Base-by-base conservation (phyloP, 2,797 vertebrate species). In the Tenualosa thibaudeaui region DNA sequence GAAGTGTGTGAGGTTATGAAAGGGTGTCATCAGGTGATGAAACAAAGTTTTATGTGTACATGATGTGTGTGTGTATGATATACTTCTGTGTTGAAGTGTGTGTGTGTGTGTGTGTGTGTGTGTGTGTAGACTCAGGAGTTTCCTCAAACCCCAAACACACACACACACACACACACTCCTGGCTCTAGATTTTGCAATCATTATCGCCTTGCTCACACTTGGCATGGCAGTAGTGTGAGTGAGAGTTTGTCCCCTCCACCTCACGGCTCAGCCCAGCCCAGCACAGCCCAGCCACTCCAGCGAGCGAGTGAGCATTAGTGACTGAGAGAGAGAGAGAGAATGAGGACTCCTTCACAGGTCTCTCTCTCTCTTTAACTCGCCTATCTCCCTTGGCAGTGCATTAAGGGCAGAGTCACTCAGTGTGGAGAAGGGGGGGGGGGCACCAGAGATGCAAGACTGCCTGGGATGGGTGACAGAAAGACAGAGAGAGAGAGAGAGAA, bases 291-390 rank as follows among this genome's bases (percentile, higher is more conserved):
- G 54, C 54, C 54, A 46, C 13, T 53, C 17, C 54, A 56, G 54
- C 17, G 2, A 22, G 54, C 1, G 19, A 3, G 17, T 1, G 50
- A 31, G 31, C 46, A 46, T 46, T 4, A 51, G 50, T 9, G 50
- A 51, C 4, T 9, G 9, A 9, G 50, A 51, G 50, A 9, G 82
- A 87, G 46, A 49, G 46, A 49, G 46, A 49, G 46, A 49, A 49
- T 49, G 46, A 49, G 7, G 7, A 49, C 50, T 51, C 50, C 8
- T 12, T 10, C 82, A 84, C 81, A 50, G 86, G 83, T 65, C 58
- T 51, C 75, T 58, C 50, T 49, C n/a, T 58, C 58, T 56, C n/a
- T 37, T 83, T 58, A 51, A 85, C 82, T 51, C n/a, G 51, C 81
- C 26, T 10, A 81, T 82, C 78, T 75, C 81, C 75, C 71, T 24